phyloP scores from a whole-genome alignment of 92 coral and sea anemone genomes.

The Umimayanthus chanpuru region DNA sequence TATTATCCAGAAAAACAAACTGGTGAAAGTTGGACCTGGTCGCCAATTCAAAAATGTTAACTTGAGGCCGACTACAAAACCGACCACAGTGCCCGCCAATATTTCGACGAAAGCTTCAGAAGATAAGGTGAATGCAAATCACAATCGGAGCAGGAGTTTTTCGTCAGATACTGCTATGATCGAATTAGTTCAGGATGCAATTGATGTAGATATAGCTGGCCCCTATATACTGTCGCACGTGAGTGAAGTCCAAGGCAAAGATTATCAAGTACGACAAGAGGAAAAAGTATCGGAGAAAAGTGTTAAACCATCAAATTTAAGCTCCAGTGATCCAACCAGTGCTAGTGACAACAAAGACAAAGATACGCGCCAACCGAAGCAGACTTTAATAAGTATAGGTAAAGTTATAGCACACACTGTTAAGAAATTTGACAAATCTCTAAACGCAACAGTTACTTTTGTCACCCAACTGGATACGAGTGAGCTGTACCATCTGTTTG shows the following conservation, averaged over 20 bases:
- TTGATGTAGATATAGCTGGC: not conserved
- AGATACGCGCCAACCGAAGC: not conserved
- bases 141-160: not conserved
- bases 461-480: constrained; percentile 46
- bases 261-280: not conserved
- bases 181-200: not conserved
- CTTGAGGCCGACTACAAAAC: not conserved
- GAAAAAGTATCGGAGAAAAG: too few species aligned
- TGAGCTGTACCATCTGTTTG: constrained; percentile 55
- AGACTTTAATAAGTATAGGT: not conserved
- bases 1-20: constrained; percentile 1
- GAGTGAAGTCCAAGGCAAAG: not conserved
- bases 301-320: not conserved
- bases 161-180: not conserved
- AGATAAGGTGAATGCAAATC: not conserved
- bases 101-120: not conserved
- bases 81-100: not conserved
- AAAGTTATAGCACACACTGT: constrained; percentile 11
- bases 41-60: constrained; percentile 2
- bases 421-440: not conserved
- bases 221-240: too few species aligned
- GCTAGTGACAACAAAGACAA: not conserved
- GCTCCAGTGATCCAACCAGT: not conserved
- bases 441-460: constrained; percentile 40
- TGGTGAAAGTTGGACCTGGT: constrained; percentile 24